Percentiles rank a stretch among this genome's conserved stretches.
These are phyloP conservation scores for Sialis fuliginosa DNA, from an alignment of 2,888 invertebrate genomes.

Conservation along the genomic window DNA sequence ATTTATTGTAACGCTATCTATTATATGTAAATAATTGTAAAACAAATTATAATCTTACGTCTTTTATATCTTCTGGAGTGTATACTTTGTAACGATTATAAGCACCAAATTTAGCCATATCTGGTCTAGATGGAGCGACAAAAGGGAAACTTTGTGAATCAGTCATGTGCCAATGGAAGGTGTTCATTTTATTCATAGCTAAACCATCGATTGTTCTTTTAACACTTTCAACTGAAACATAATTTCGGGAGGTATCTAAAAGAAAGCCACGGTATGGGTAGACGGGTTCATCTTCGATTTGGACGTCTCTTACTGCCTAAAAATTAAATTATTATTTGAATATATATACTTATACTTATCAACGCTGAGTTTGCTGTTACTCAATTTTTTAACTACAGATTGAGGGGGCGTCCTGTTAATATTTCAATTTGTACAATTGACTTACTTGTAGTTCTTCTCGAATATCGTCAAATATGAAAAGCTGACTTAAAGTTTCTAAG, in stretches of 20 bases:
- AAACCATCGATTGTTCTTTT: conserved; percentile 71
- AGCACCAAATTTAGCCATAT: conserved; percentile 59
- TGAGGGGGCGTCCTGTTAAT: too few species aligned
- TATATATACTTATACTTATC: background rate
- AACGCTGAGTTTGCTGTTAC: too few species aligned
- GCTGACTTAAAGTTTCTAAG: conserved; percentile 46
- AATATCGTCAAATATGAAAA: conserved; percentile 48
- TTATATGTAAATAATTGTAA: too few species aligned
- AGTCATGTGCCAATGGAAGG: conserved; percentile 89
- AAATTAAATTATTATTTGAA: conserved; percentile 10
- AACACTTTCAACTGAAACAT: conserved; percentile 50
- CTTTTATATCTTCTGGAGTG: conserved; percentile 31
- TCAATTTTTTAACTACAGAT: background rate
- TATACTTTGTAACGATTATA: conserved; percentile 55
- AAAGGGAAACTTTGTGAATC: conserved; percentile 92
- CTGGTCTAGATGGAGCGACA: conserved; percentile 52
- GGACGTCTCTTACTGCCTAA: conserved; percentile 42
- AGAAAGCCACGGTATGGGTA: conserved; percentile 80
- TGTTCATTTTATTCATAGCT: conserved; percentile 79
- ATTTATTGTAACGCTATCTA: too few species aligned
- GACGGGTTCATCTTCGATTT: conserved; percentile 57
- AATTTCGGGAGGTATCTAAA: conserved; percentile 84
- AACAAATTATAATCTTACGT: conserved; percentile 19
- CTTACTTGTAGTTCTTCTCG: conserved; percentile 34
- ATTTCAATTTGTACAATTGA: conserved; percentile 15